phyloP scores from a whole-genome alignment of 2,797 vertebrate species.

The Acrocephalus scirpaceus region DNA sequence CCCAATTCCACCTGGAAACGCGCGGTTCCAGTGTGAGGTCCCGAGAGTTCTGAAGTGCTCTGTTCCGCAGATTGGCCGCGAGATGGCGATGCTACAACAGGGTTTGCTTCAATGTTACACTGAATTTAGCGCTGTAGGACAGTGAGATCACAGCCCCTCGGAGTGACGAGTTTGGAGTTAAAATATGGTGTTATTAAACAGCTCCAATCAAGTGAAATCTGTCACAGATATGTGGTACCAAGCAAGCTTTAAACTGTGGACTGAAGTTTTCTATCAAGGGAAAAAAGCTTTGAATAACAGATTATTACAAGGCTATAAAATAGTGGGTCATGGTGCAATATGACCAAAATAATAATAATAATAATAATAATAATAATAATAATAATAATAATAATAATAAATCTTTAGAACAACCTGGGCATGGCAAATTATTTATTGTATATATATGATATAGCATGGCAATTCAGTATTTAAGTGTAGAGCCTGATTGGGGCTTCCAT shows the following conservation, averaged over 20 bases:
- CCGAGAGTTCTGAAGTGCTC: no score
- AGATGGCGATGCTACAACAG: conserved; percentile 61
- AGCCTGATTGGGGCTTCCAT: not conserved
- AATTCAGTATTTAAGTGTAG: not conserved
- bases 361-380: not conserved
- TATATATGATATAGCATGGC: not conserved
- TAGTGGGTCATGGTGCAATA: not conserved
- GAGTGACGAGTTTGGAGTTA: rapidly evolving
- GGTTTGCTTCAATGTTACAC: rapidly evolving
- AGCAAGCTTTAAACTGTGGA: not conserved
- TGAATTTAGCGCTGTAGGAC: rapidly evolving
- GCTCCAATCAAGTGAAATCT: not conserved
- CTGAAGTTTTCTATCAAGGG: not conserved
- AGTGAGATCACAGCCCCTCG: rapidly evolving
- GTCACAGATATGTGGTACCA: no score
- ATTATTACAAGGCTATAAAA: not conserved
- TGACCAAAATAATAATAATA: not conserved
- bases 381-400: not conserved
- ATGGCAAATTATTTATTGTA: not conserved
- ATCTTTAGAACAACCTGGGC: not conserved
- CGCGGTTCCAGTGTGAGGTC: rapidly evolving
- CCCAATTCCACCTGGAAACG: rapidly evolving
- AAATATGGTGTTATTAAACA: not conserved
- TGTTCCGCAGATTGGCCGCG: not conserved
- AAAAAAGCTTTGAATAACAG: not conserved